Conservation (phyloP, 2,113 vertebrate genomes). For the Dendrocopos noguchii region DNA sequence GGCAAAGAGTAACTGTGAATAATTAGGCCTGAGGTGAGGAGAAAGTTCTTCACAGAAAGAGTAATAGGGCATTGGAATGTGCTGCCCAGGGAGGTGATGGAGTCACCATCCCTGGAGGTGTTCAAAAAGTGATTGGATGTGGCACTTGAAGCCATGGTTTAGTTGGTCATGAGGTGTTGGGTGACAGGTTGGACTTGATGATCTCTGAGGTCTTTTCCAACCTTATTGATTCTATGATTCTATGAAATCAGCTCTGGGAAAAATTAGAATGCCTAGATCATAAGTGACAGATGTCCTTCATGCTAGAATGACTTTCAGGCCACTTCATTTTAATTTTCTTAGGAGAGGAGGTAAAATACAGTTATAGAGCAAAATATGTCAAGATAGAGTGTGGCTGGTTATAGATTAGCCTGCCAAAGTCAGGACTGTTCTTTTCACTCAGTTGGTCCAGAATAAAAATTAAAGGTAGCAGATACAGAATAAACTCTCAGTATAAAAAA, state of each 20-base stretch:
- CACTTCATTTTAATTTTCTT: conserved; percentile 37
- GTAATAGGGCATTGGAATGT: too few relatives aligned
- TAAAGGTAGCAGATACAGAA: neutral
- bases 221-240: too few relatives aligned
- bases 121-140: too few relatives aligned
- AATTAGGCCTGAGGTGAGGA: neutral
- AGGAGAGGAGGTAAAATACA: neutral
- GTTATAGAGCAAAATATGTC: neutral
- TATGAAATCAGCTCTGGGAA: neutral
- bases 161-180: too few relatives aligned
- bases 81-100: too few relatives aligned
- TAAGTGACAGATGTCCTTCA: conserved; percentile 41
- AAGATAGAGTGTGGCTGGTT: neutral
- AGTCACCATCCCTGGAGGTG: too few relatives aligned
- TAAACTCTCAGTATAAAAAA: neutral
- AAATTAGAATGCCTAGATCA: neutral
- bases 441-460: neutral
- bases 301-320: conserved; percentile 13
- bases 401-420: conserved; percentile 10
- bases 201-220: too few relatives aligned
- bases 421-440: neutral
- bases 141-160: too few relatives aligned
- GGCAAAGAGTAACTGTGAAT: conserved; percentile 15
- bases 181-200: too few relatives aligned
- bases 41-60: too few relatives aligned